phyloP scores from a whole-genome alignment of 1,140 invertebrate species.

The Drosophila triauraria region DNA sequence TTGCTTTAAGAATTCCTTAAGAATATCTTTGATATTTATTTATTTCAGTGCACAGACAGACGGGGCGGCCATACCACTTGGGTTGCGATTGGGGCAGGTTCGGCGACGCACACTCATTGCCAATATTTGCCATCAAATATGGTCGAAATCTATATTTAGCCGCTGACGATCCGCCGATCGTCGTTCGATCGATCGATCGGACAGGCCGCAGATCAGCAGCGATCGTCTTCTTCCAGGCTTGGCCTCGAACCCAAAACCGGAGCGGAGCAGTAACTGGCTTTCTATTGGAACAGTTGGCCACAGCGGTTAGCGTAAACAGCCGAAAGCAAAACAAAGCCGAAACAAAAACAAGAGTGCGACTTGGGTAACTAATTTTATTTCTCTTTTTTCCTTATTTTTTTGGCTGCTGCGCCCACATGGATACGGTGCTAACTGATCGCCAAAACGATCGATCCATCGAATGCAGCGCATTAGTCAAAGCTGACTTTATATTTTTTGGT shows the following conservation, averaged over 20 bases:
- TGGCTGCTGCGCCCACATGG: conserved; percentile 50
- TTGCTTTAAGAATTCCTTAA: background rate
- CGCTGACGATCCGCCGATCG: conserved; percentile 57
- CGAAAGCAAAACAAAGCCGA: conserved; percentile 27
- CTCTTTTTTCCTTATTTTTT: background rate
- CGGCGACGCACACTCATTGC: conserved; percentile 58
- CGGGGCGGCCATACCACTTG: conserved; percentile 3
- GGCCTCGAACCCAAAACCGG: conserved; percentile 53
- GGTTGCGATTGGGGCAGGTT: conserved; percentile 68
- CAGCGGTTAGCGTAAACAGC: conserved; percentile 42
- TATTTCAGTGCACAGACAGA: background rate
- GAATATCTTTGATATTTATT: background rate
- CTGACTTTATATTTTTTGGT: conserved; percentile 24
- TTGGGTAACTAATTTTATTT: conserved; percentile 22
- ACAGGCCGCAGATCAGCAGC: background rate
- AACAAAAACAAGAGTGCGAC: conserved; percentile 39
- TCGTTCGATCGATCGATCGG: conserved; percentile 3
- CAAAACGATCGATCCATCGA: conserved; percentile 11
- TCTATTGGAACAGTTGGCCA: conserved; percentile 79
- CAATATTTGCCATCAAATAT: conserved; percentile 81
- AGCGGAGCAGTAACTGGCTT: conserved; percentile 57
- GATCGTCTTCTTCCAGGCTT: conserved; percentile 54
- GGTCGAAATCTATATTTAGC: conserved; percentile 82
- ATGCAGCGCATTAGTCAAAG: conserved; percentile 42
- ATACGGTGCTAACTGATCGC: conserved; percentile 23